Base-by-base conservation (phyloP, 2,797 vertebrate species). In the Pempheris klunzingeri region DNA sequence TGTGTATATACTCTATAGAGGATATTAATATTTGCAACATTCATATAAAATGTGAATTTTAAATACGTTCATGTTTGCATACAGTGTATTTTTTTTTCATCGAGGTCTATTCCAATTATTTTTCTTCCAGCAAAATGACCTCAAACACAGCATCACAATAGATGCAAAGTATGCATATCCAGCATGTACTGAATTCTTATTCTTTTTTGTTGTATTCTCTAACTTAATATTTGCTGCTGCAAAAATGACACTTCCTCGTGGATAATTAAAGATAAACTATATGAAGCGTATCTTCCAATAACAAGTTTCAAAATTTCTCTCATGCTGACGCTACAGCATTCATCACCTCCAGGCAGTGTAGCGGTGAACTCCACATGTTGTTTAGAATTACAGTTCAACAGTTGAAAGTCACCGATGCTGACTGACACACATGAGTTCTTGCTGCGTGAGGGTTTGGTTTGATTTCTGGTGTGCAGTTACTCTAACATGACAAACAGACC, bases 401-500 rank as follows among this genome's bases (percentile, higher is more conserved):
- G 47, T 74, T 63, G 36, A 17, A 64, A 75, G 18, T 39, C 32
- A 61, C 15, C 36, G 46, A 71, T 53, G 36, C 54, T 60, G 28
- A 67, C 14, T 17, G 50, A 71, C 70, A 68, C 50, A 52, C 58
- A 78, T 34, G 66, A 54, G 59, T 74, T 38, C 57, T 65, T 17
- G 28, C 50, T 55, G 71, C 1, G 6, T 30, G 36, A 64, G 36
- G 28, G 41, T 78, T 64, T 74, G 69, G 71, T 84, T 68, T 73
- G 58, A 75, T 71, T 65, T 69, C 44, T 34, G 44, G 34, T 32
- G 62, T 39, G 28, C 44, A 52, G 49, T 64, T 34, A 28, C 57
- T 52, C 54, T 57, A 74, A 77, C 47, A 62, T 62, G 59, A 73
- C 64, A 78, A 82, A 70, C 41, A 7, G 66, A 52, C 55, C 68